Base-by-base conservation (phyloP, 92 coral and sea anemone species). In the Porites lobata region DNA sequence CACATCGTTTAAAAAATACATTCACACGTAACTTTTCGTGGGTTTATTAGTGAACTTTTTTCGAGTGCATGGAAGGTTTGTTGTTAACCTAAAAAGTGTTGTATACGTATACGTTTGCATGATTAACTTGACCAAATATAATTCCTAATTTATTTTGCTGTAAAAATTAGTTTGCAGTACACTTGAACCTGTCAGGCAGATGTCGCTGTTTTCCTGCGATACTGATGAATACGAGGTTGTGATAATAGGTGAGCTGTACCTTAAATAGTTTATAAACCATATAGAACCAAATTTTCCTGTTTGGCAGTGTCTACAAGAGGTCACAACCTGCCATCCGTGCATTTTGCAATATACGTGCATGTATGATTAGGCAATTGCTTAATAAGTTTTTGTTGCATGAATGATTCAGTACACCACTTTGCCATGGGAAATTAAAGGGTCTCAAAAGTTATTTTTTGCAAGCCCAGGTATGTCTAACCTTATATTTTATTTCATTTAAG, bases 191-290 rank as follows among this genome's bases (percentile, higher is more conserved):
- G 79, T 57, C 69, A 11, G 47, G 32, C 87, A 63, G 22, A 83
- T 83, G 87, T 72, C 87, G 13, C 17, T 83, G 20, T 58, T 59
- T 50, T 2, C 86, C 52, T 52, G 18, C 12, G 83, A 69, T 47
- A 92, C 88, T 8, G 76, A 51, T 22, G 22, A 10, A 10, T 72
- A 32, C 52, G 95, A 92, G 76, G 95, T 88, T 50, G 86, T 85
- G 56, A 85, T 92, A 26, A 92, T 92, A 85, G 95, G 95, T 92
- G 59, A 75, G 89, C 17, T 2, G 61, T 38, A 38, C 5, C 47
- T 38, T 9, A 0, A 56, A 14, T 56, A 56, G 61, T 56, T 56
- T 56, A 10, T 10, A 56, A 56, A 56, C 11, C 15, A 56, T 2
- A 56, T 56, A 14, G 12, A 14, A 10, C 15, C 11, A 9, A 9